These are phyloP conservation scores for Watsonalla cultraria DNA, from an alignment of 2,888 invertebrate species.

Conservation along the genomic window DNA sequence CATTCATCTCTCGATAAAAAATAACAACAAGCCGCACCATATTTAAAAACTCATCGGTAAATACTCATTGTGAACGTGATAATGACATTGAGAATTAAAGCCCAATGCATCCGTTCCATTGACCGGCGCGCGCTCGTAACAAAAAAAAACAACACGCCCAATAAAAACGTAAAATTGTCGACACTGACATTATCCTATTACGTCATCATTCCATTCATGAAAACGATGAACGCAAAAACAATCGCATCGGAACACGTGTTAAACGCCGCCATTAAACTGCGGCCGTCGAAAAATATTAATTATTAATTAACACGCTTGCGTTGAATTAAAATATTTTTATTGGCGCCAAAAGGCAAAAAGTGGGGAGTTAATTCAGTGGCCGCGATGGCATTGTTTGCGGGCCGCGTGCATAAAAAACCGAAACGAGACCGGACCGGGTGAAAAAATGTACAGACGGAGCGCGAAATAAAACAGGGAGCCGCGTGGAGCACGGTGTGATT, in stretches of 20 bases:
- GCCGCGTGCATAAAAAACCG: constrained; percentile 69
- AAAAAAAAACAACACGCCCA: constrained; percentile 69
- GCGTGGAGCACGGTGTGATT: constrained; percentile 71
- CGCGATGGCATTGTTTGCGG: constrained; percentile 76
- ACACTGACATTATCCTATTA: constrained; percentile 77
- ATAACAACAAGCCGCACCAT: constrained; percentile 15
- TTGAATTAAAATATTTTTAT: constrained; percentile 77
- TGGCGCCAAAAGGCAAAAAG: constrained; percentile 73
- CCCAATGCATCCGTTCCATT: constrained; percentile 70
- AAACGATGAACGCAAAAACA: constrained; percentile 71
- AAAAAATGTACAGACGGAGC: constrained; percentile 64
- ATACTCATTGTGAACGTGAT: constrained; percentile 73
- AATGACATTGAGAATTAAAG: constrained; percentile 78
- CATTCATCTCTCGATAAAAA: constrained; percentile 9
- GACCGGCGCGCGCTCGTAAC: constrained; percentile 60
- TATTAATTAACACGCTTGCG: constrained; percentile 71
- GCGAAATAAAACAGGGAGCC: constrained; percentile 60
- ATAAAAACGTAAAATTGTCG: constrained; percentile 76
- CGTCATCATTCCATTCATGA: constrained; percentile 77
- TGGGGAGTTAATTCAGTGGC: constrained; percentile 74
- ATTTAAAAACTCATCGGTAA: constrained; percentile 22
- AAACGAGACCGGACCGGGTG: constrained; percentile 46
- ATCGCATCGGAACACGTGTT: constrained; percentile 73
- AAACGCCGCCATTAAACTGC: constrained; percentile 68
- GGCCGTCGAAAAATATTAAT: constrained; percentile 75